Base-by-base conservation (phyloP, 2,113 vertebrate genomes). In the Triplophysa siluroides region DNA sequence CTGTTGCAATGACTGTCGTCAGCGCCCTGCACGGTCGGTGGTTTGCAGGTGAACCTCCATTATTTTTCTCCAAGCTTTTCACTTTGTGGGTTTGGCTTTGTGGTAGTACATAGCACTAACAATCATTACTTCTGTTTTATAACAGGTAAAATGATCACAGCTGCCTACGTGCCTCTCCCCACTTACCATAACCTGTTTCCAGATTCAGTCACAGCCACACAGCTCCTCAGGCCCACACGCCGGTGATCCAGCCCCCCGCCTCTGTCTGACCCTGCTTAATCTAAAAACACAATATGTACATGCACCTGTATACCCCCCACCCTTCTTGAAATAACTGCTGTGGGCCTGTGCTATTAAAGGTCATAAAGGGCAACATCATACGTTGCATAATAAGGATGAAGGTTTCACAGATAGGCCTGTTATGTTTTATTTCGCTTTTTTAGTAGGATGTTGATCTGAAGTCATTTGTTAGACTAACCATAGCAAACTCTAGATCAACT, bases 121-220 rank as follows among this genome's bases (percentile, higher is more conserved):
- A 1, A 0, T 12, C 26, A 21, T 76, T 8, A 24, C 13, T 56
- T 62, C 65, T 61, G 9, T 47, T 23, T 21, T 9, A 38, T 7
- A 23, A 1, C 76, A 99, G 98, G 97, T 78, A 98, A 99, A 94
- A 99, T 98, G 96, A 99, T 99, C 66, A 98, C 96, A 4, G 98
- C 97, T 73, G 96, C 98, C 0, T 98, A 98, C 54, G 98, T 99
- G 89, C 97, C 98, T 85, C 93, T 99, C 83, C 96, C 96, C 58
- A 98, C 97, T 2, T 99, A 99, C 82, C 97, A 99, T 87, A 99
- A 97, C 92, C 96, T 99, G 63, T 99, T 99, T 89, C 97, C 97
- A 13, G 98, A 99, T 79, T 98, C 97, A 2, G 97, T 98, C 92
- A 98, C 95, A 26, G 96, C 96, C 50, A 98, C 95, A 87, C 95